These are phyloP conservation scores for Dallia pectoralis DNA, from an alignment of 2,797 vertebrate genomes.

Conservation along the genomic window DNA sequence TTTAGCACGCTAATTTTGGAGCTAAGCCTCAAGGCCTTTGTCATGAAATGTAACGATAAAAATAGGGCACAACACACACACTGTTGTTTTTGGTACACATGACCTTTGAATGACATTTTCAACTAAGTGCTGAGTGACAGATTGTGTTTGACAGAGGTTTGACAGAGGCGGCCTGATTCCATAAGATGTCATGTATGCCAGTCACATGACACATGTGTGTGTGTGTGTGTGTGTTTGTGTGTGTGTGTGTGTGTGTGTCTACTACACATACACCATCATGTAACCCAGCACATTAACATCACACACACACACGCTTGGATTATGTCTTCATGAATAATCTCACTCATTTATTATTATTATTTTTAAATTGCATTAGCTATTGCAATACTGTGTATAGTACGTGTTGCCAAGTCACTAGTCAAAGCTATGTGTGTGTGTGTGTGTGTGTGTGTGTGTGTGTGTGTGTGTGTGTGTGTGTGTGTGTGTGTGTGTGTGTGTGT, in stretches of 20 bases:
- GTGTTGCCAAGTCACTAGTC: conserved; percentile 23
- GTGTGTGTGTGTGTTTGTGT: too few relatives aligned
- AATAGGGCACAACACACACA: too few relatives aligned
- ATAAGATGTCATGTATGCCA: conserved; percentile 8
- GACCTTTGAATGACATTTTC: conserved; percentile 21
- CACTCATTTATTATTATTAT: conserved; percentile 25
- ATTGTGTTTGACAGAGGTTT: conserved; percentile 17
- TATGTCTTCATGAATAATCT: conserved; percentile 28
- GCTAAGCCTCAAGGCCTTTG: too few relatives aligned
- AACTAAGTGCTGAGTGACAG: conserved; percentile 13
- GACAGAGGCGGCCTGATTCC: conserved; percentile 35
- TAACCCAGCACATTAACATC: too few relatives aligned
- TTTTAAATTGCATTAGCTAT: conserved; percentile 30
- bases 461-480: too few relatives aligned
- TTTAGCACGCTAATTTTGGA: too few relatives aligned
- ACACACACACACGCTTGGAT: conserved; percentile 13
- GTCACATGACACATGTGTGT: not conserved
- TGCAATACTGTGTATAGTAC: conserved; percentile 12
- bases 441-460: not conserved
- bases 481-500: not conserved
- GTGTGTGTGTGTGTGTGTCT: too few relatives aligned
- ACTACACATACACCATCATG: not conserved
- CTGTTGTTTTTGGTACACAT: not conserved
- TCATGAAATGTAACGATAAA: too few relatives aligned
- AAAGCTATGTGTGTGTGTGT: too few relatives aligned